Evolutionary conservation across 2,888 invertebrate species (phyloP), one percentile per base, ranked within the genome.

Genomic region (Argyra leucocephala): DNA sequence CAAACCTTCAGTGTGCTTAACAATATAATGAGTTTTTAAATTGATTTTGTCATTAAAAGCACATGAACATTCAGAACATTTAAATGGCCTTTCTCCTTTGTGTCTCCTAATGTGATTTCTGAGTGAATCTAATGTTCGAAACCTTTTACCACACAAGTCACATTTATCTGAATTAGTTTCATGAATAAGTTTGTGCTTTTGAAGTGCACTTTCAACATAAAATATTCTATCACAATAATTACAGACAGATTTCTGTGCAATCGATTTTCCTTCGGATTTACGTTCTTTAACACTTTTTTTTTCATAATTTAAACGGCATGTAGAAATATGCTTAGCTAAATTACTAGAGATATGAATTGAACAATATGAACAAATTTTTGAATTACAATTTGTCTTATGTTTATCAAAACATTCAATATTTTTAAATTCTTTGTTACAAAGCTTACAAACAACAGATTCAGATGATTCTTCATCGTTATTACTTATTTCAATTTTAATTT

Each of bases 21-120:
- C 48, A 48, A 48, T 48, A n/a, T 48, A 48, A 48, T 48, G 48
- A 18, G 48, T 48, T 48, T 48, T 48, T 48, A 48, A 48, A 48
- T 48, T 48, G 2, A 48, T 48, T 48, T 48, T 48, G 18, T 48
- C 48, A 48, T 48, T 48, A n/a, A 48, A 48, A 18, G 48, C 48
- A 18, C 18, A 15, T 48, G 48, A 48, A 15, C 48, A 48, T 15
- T 12, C n/a, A 9, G 48, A 48, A n/a, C 48, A 48, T 48, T 48
- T 48, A 18, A 48, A 48, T 48, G 48, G 48, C 18, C n/a, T 48
- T 48, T 48, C 48, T 12, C 48, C 48, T 15, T 48, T 48, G n/a
- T 48, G 48, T 48, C 48, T 15, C 2, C 48, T 15, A 3, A 48
- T 48, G 18, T 48, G 48, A n/a, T 48, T 48, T n/a, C 48, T 15